phyloP scores from a whole-genome alignment of 64 coral and sea anemone species.

The Montipora efflorescens region DNA sequence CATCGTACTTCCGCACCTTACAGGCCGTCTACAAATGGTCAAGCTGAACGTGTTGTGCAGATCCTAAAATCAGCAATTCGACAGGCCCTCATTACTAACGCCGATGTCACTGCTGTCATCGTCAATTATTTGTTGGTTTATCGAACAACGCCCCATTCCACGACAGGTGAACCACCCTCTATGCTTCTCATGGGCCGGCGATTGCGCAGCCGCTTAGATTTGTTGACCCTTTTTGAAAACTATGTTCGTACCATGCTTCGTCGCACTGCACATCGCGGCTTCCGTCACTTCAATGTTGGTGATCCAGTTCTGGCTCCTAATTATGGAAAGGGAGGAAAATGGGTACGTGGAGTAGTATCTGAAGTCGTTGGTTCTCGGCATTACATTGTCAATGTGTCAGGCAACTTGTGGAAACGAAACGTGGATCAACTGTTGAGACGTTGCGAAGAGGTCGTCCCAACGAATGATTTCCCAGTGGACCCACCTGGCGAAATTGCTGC shows the following conservation, averaged over 20 bases:
- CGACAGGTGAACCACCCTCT: slow-evolving; percentile 42
- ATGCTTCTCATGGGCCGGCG: not conserved
- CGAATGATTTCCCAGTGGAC: too few relatives aligned
- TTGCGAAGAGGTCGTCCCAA: too few relatives aligned
- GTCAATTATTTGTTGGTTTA: not conserved
- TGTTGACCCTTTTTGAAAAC: too few relatives aligned
- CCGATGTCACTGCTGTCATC: slow-evolving; percentile 33
- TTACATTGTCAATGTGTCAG: not conserved
- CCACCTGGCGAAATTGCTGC: too few relatives aligned
- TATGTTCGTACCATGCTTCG: slow-evolving; percentile 21
- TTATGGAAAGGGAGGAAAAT: too few relatives aligned
- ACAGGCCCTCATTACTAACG: slow-evolving; percentile 20
- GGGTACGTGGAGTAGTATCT: slow-evolving; percentile 40
- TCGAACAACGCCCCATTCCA: slow-evolving; percentile 53
- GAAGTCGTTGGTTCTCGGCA: slow-evolving; percentile 23
- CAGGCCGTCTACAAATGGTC: slow-evolving; percentile 54
- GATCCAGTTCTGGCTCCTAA: not conserved
- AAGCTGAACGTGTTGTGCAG: slow-evolving; percentile 67
- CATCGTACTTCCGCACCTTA: slow-evolving; percentile 49
- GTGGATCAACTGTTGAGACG: not conserved
- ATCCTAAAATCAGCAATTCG: slow-evolving; percentile 12
- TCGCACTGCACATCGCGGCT: slow-evolving; percentile 30
- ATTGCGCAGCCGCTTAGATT: too few relatives aligned
- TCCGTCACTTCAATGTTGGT: slow-evolving; percentile 34
- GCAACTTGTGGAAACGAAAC: not conserved